Evolutionary conservation across 2,113 vertebrate genomes (phyloP).

Genomic region (Odocoileus virginianus): DNA sequence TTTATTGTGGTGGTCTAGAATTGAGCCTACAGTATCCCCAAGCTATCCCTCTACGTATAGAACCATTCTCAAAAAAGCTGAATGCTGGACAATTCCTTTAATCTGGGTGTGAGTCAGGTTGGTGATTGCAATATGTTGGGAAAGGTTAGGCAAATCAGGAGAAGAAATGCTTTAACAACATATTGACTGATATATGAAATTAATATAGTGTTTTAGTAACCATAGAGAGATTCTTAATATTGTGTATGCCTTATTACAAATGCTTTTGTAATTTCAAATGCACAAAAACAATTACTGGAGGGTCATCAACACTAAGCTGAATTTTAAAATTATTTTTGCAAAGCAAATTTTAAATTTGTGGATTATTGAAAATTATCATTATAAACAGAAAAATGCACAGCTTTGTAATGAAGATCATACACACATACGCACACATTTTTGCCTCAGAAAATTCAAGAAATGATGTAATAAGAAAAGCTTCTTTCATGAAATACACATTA

Average conservation of each 20-base stretch:
- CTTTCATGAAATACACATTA: constrained; percentile 59
- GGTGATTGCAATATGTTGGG: neutral
- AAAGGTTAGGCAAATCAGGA: neutral
- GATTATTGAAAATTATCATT: neutral
- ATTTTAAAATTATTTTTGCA: constrained; percentile 3
- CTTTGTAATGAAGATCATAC: neutral
- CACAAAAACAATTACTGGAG: neutral
- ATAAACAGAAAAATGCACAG: neutral
- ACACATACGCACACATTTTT: neutral
- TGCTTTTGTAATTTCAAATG: constrained; percentile 22
- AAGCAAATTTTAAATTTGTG: neutral
- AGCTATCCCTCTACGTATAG: neutral
- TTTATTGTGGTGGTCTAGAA: neutral
- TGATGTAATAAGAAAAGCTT: constrained; percentile 53
- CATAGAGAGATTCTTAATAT: neutral
- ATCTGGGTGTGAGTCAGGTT: neutral
- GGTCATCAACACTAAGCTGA: neutral
- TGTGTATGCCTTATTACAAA: neutral
- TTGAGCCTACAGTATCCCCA: neutral
- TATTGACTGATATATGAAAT: neutral
- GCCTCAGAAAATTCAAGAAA: constrained; percentile 28
- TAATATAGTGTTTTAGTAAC: neutral
- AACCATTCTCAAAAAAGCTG: neutral
- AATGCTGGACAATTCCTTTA: neutral
- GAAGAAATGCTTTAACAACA: neutral